phyloP scores from a whole-genome alignment of 2,888 invertebrate species.

The Rhagium mordax region DNA sequence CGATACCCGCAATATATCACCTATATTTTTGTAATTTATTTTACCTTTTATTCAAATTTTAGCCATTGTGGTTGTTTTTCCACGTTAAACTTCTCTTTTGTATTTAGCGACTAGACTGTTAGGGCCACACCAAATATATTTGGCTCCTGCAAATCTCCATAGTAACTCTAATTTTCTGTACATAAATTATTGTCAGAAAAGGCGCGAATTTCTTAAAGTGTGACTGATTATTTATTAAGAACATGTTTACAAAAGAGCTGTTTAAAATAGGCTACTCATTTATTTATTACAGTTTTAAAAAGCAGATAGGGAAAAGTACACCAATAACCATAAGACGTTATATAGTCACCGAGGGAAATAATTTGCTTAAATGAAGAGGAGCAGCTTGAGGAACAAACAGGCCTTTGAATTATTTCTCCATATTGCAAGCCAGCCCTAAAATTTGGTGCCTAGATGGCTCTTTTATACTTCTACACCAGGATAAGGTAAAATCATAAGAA shows the following conservation, averaged over 20 bases:
- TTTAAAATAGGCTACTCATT: background rate
- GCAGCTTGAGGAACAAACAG: background rate
- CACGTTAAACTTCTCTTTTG: no score
- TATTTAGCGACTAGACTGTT: no score
- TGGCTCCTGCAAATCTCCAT: no score
- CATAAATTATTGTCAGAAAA: no score
- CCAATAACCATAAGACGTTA: background rate
- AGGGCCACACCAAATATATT: no score
- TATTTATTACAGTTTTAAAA: background rate
- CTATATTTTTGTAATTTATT: no score
- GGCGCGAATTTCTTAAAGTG: background rate
- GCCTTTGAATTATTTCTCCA: constrained; percentile 10
- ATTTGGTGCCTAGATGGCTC: constrained; percentile 10
- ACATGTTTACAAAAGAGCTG: background rate
- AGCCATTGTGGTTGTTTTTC: no score
- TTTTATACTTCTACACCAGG: constrained; percentile 1
- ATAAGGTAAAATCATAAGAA: background rate
- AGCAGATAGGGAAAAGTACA: background rate
- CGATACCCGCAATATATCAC: no score
- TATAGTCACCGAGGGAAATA: background rate
- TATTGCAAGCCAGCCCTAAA: constrained; percentile 5
- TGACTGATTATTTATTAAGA: background rate
- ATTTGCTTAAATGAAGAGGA: background rate
- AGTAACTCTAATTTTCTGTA: no score
- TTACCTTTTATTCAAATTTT: no score